A percentile compares a stretch with the other conserved stretches of the same genome.
Conservation (phyloP, 2,888 invertebrate species). For the Sycophila texana region DNA sequence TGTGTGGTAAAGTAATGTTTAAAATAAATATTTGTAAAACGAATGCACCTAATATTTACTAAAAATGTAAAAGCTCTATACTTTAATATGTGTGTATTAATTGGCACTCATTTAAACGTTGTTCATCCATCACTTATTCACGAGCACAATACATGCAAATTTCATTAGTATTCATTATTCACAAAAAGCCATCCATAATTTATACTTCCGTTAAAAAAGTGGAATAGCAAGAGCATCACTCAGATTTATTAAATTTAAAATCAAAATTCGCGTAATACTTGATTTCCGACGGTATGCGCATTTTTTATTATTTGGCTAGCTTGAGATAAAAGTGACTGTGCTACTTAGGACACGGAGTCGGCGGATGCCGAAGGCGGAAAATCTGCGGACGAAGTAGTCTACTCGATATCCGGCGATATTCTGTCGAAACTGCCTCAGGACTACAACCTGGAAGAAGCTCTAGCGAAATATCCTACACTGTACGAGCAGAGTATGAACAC, state of each 20-base stretch:
- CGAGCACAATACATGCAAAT: no score
- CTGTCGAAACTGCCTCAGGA: slow-evolving; percentile 85
- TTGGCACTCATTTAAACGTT: no score
- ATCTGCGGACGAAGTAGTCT: slow-evolving; percentile 88
- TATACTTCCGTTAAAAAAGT: no score
- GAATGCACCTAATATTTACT: no score
- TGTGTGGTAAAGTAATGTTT: no score
- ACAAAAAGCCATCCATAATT: no score
- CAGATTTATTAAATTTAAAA: background rate
- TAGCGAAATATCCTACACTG: slow-evolving; percentile 84
- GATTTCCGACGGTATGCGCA: background rate
- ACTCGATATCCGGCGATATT: slow-evolving; percentile 88
- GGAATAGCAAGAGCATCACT: no score
- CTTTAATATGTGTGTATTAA: no score
- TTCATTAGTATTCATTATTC: no score
- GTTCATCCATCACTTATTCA: no score
- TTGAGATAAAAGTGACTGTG: background rate
- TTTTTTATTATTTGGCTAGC: background rate
- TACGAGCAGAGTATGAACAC: slow-evolving; percentile 95
- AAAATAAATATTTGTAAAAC: no score
- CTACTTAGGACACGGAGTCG: slow-evolving; percentile 82
- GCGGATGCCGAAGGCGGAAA: slow-evolving; percentile 79
- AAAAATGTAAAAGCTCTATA: no score
- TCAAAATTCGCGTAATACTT: background rate
- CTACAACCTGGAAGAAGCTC: slow-evolving; percentile 82